Evolutionary conservation across 2,888 invertebrate species (phyloP), one percentile per base, ranked within the genome.

Genomic region (Fragum whitleyi): DNA sequence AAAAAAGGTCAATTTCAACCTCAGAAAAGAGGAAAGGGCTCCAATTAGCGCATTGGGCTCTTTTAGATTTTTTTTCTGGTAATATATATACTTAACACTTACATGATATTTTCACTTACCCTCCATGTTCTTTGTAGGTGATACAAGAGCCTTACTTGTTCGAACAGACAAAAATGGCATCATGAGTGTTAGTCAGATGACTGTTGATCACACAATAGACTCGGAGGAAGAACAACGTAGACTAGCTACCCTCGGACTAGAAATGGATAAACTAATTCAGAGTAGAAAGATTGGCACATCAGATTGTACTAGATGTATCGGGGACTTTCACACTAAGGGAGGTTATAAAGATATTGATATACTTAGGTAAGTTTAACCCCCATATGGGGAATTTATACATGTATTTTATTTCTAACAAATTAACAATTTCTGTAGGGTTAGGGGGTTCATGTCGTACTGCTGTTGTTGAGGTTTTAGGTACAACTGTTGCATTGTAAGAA

Each of bases 251-350:
- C 94, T 98, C 42, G 97, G 97, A 0, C 93, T 98, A 9, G 96
- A 97, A 90, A 95, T 96, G 0, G 95, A 96, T 81, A 96, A 96
- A 86, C 94, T 97, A 29, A 95, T 96, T 88, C 96, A 96, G 91
- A 95, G 96, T 95, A 92, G 92, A 21, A 89, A 90, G 75, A 94
- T 97, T 21, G 97, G 97, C 61, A 97, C 97, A 91, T 91, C 91
- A 42, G 90, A 90, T 59, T 97, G 96, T 89, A 98, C 98, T 0
- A 95, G 98, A 19, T 97, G 97, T 90, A 95, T 98, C 16, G 98
- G 98, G 2, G 97, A 97, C 94, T 97, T 97, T 92, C 95, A 96
- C 53, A 96, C 97, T 0, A 98, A 98, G 94, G 97, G 96, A 0
- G 96, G 97, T 2, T 97, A 97, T 91, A 96, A 96, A 91, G 97